These are phyloP conservation scores for Erythrocercus mccallii DNA, from an alignment of 2,113 vertebrate genomes.

Conservation along the genomic window DNA sequence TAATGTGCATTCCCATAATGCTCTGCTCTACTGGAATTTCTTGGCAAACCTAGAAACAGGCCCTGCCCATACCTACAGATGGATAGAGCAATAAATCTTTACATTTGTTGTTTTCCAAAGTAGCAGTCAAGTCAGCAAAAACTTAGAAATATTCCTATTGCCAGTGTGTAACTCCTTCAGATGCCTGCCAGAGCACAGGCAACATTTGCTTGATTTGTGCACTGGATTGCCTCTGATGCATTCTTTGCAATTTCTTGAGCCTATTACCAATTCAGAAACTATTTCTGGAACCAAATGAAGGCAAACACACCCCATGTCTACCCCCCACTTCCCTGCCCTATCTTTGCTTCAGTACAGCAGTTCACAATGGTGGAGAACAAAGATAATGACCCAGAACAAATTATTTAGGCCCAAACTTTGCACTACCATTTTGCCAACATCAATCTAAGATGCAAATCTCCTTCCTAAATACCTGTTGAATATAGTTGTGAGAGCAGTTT, in stretches of 20 bases:
- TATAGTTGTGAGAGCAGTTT: not conserved
- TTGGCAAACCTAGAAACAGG: not conserved
- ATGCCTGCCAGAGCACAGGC: not conserved
- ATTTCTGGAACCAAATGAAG: not conserved
- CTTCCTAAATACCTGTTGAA: not conserved
- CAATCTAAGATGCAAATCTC: not conserved
- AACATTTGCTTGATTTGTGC: not conserved
- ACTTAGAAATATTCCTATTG: not conserved
- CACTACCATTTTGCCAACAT: not conserved
- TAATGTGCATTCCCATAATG: not conserved
- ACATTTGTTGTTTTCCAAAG: not conserved
- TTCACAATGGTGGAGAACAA: not conserved
- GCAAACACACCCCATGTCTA: not conserved
- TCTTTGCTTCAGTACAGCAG: not conserved
- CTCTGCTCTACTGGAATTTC: not conserved
- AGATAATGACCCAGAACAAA: not conserved
- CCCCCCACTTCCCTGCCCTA: rapidly evolving
- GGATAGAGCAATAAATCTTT: not conserved
- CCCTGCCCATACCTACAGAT: not conserved
- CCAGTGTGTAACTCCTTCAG: not conserved
- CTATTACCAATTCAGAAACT: not conserved
- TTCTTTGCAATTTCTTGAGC: not conserved
- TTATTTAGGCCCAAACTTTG: not conserved
- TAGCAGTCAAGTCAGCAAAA: not conserved
- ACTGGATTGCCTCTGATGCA: not conserved